phyloP scores from a whole-genome alignment of 2,113 vertebrate genomes.

The Asarcornis scutulata region DNA sequence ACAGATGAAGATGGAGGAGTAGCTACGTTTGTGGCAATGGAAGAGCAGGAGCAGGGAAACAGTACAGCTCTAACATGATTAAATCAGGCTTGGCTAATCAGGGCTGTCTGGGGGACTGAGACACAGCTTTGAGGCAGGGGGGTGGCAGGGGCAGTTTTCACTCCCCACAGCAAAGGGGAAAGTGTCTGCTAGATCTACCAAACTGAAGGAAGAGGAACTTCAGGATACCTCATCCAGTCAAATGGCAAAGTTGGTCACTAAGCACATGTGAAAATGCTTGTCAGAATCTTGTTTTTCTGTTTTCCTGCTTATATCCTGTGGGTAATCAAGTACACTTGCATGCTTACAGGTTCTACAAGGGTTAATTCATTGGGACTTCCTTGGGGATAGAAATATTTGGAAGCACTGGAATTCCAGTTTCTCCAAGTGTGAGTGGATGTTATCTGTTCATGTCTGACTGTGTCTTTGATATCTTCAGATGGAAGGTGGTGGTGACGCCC shows the following conservation, averaged over 20 bases:
- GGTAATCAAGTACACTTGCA: background rate
- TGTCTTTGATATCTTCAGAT: constrained; percentile 57
- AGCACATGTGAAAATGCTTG: background rate
- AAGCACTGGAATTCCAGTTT: constrained; percentile 49
- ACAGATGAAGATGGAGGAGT: accelerated
- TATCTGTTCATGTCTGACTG: constrained; percentile 30
- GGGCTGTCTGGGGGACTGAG: background rate
- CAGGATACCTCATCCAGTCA: background rate
- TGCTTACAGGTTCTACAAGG: background rate
- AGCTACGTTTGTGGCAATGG: background rate
- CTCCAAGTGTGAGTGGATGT: constrained; percentile 46
- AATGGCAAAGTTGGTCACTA: background rate
- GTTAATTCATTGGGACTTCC: constrained; percentile 10
- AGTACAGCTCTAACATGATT: accelerated
- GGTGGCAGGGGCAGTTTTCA: background rate
- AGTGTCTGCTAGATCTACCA: background rate
- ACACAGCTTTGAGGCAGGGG: background rate
- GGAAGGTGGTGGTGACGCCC: constrained; percentile 33
- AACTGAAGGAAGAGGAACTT: background rate
- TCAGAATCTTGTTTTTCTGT: background rate
- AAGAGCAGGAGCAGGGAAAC: background rate
- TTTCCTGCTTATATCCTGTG: background rate
- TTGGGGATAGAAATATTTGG: constrained; percentile 42
- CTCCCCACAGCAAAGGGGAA: background rate
- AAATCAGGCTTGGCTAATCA: background rate